Evolutionary conservation across 2,797 vertebrate species (phyloP), one percentile per base, ranked within the genome.

Genomic region (Argentina silus): DNA sequence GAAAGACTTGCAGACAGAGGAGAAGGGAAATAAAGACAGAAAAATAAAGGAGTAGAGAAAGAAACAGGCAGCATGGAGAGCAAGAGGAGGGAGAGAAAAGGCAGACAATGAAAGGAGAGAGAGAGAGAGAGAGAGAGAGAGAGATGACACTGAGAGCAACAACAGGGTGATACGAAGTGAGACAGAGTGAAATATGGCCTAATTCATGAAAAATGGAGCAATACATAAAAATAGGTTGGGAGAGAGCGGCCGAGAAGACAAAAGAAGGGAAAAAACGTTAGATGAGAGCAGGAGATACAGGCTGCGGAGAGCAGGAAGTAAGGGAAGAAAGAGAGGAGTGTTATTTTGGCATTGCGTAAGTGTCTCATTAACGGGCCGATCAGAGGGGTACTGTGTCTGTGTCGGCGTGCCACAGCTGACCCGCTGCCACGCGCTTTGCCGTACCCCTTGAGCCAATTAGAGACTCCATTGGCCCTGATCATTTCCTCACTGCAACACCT

Each of bases 381-480:
- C 79, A 76, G 79, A 79, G 77, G 67, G 69, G 47, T 78, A 71
- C 70, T 83, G 75, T 79, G 76, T 79, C 57, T 59, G 60, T n/a
- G 50, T 75, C 64, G 75, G 61, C 59, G 57, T 69, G 72, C 74
- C 62, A 27, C 78, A 73, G 77, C 78, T 84, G 85, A 83, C 85
- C 76, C 55, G 43, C 73, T 66, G 78, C 74, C 74, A 66, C 81
- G 72, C 45, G 14, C 71, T 72, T 65, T 55, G 27, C 70, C 17
- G 6, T 19, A 21, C 74, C 73, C 63, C 73, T 71, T 78, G 19
- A 82, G 79, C 79, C 83, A 85, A 87, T 85, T 81, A 86, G 61
- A 77, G 68, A 47, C 76, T 78, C 74, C 59, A 10, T 57, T 72
- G 72, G 77, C 71, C 44, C 23, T 44, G 42, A 61, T 64, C 45